Base-by-base conservation (phyloP, 2,888 invertebrate genomes). In the Aricia artaxerxes region DNA sequence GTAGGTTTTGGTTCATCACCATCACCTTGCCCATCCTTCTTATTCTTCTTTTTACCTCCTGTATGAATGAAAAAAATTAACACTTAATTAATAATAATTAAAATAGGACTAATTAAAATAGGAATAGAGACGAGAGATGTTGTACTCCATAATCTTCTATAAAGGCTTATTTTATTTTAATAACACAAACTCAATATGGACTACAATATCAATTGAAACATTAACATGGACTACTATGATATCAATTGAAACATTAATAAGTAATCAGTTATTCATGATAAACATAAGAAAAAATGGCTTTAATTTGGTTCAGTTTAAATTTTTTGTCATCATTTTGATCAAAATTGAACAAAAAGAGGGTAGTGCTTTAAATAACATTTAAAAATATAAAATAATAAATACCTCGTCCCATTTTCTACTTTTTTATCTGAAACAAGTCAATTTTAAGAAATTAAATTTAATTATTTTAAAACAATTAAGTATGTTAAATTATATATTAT, bases 1-100 rank as follows among this genome's bases (percentile, higher is more conserved):
- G 80, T 44, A 7, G 82, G 79, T 57, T 78, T 78, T 53, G 38
- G 79, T 9, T 80, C 82, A 61, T 35, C 77, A 16, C 77, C 1
- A 35, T 73, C 73, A 16, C 64, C 79, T 38, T 81, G 80, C 4
- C 69, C 80, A 35, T 80, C 82, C 73, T 81, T 81, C 79, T 83
- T 84, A 44, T 81, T 85, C 76, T 86, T 87, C 73, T 87, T 87
- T 80, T 86, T 87, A n/a, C 85, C 86, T 84, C 81, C 79, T 82
- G 79, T 13, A 38, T 76, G 49, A 35, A 72, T 16, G 4, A 69
- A 35, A 35, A 24, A 13, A 11, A 61, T 7, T 24, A 61, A 61
- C 1, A 61, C n/a, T 61, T 24, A 61, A n/a, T 24, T 24, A 24
- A 24, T 24, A 24, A 24, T 24, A 24, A 24, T 61, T 24, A 61